A percentile compares a stretch with the other conserved stretches of the same genome.
Conservation (phyloP, 1,140 invertebrate species). For the Drosophila albomicans region DNA sequence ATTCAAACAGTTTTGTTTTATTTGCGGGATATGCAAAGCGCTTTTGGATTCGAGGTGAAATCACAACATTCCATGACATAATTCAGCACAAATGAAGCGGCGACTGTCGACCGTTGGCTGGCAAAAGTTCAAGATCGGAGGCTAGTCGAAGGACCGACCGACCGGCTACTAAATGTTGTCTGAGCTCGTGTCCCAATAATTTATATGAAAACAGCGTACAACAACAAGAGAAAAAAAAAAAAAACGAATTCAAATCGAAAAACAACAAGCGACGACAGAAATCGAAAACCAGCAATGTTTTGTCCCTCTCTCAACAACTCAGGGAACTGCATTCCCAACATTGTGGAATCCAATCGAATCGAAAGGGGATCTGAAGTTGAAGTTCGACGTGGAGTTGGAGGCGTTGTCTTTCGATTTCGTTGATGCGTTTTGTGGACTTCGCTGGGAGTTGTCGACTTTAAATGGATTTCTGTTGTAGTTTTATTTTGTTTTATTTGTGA, state of each 20-base stretch:
- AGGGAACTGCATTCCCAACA: constrained; percentile 19
- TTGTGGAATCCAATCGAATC: neutral
- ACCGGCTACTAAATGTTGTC: constrained; percentile 36
- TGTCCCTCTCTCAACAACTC: neutral
- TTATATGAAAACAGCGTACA: constrained; percentile 56
- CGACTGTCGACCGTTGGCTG: neutral
- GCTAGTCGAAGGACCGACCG: constrained; percentile 25
- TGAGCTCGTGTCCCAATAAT: constrained; percentile 75
- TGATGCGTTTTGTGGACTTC: constrained; percentile 21
- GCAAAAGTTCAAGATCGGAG: constrained; percentile 53
- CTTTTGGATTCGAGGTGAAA: constrained; percentile 27
- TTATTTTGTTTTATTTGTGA: constrained; percentile 3
- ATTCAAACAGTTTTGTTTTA: neutral
- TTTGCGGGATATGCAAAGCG: constrained; percentile 54
- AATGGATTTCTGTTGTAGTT: constrained; percentile 79
- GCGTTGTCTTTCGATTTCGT: constrained; percentile 50
- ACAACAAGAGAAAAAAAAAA: neutral
- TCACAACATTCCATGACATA: constrained; percentile 60
- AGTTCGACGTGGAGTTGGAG: constrained; percentile 23
- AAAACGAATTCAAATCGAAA: constrained; percentile 4
- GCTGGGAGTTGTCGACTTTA: constrained; percentile 43
- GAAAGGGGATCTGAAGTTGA: neutral
- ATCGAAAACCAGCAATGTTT: constrained; percentile 47
- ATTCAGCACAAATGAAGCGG: constrained; percentile 59
- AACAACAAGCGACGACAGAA: constrained; percentile 57